A percentile compares a stretch with the other conserved stretches of the same genome.
phyloP scores from a whole-genome alignment of 1,140 invertebrate species.

The Nylanderia fulva region DNA sequence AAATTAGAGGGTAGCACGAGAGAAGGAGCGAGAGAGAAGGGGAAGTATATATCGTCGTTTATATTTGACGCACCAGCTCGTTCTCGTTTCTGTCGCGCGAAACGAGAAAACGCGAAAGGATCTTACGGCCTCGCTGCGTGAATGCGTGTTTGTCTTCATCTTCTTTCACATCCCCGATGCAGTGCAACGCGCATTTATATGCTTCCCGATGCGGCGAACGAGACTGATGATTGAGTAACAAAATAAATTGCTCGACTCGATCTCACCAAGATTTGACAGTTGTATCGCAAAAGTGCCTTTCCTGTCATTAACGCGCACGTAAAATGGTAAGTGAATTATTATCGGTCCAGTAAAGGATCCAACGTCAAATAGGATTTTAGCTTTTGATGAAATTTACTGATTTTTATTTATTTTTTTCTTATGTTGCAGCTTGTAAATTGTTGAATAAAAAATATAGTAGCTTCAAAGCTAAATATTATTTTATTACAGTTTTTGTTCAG shows the following conservation, averaged over 20 bases:
- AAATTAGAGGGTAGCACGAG: too few relatives aligned
- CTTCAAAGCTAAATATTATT: too few relatives aligned
- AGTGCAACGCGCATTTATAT: neutral
- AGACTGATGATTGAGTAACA: neutral
- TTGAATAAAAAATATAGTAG: too few relatives aligned
- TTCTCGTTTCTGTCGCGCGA: conserved; percentile 20
- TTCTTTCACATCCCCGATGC: too few relatives aligned
- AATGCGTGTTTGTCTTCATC: too few relatives aligned
- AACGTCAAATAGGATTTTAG: too few relatives aligned
- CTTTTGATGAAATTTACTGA: too few relatives aligned
- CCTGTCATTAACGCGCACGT: neutral
- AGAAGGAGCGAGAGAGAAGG: neutral
- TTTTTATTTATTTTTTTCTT: too few relatives aligned
- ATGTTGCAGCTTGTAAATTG: too few relatives aligned
- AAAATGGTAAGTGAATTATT: conserved; percentile 36
- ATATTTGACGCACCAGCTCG: neutral
- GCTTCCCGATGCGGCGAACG: conserved; percentile 25
- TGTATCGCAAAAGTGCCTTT: conserved; percentile 39
- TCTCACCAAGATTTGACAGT: neutral
- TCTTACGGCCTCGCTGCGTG: too few relatives aligned
- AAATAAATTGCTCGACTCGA: neutral
- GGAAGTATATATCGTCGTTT: neutral
- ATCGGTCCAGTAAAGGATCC: too few relatives aligned
- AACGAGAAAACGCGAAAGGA: conserved; percentile 6
- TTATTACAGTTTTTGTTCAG: too few relatives aligned